A percentile compares a stretch with the other conserved stretches of the same genome.
Conservation (phyloP, 2,113 vertebrate genomes). For the Pterophyllum scalare region DNA sequence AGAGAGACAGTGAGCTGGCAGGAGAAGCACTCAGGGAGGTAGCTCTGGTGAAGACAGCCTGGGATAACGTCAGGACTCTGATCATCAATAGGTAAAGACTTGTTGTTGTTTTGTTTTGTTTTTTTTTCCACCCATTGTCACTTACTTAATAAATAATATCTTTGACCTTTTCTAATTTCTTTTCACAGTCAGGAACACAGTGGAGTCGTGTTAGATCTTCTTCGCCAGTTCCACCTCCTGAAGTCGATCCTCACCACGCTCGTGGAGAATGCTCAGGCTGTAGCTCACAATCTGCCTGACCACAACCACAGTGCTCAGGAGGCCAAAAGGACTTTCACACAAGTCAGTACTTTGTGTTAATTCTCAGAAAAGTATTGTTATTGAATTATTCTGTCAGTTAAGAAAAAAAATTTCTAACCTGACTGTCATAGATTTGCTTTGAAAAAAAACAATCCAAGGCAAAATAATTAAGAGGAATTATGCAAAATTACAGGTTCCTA, state of each 20-base stretch:
- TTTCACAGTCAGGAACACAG: constrained; percentile 88
- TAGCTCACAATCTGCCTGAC: constrained; percentile 81
- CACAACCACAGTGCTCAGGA: constrained; percentile 88
- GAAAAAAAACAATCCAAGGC: neutral
- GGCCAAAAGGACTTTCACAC: constrained; percentile 83
- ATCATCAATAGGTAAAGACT: constrained; percentile 87
- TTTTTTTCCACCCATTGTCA: neutral
- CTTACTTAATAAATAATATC: neutral
- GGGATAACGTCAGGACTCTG: constrained; percentile 85
- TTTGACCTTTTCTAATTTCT: neutral
- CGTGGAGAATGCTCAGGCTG: constrained; percentile 83
- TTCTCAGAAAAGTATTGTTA: neutral
- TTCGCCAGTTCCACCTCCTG: constrained; percentile 87
- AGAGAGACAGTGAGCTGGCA: constrained; percentile 86
- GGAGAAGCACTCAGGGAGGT: constrained; percentile 86
- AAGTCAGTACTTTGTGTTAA: constrained; percentile 77
- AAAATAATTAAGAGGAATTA: no score
- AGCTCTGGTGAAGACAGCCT: constrained; percentile 83
- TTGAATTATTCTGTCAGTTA: neutral
- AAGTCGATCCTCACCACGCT: constrained; percentile 82
- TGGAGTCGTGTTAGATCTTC: constrained; percentile 84
- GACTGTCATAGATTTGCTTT: neutral
- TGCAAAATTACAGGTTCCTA: no score
- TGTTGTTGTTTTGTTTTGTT: neutral
- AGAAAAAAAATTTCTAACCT: no score